Evolutionary conservation across 1,140 invertebrate genomes (phyloP), one percentile per base, ranked within the genome.

Genomic region (Pseudomyrmex pallidus): DNA sequence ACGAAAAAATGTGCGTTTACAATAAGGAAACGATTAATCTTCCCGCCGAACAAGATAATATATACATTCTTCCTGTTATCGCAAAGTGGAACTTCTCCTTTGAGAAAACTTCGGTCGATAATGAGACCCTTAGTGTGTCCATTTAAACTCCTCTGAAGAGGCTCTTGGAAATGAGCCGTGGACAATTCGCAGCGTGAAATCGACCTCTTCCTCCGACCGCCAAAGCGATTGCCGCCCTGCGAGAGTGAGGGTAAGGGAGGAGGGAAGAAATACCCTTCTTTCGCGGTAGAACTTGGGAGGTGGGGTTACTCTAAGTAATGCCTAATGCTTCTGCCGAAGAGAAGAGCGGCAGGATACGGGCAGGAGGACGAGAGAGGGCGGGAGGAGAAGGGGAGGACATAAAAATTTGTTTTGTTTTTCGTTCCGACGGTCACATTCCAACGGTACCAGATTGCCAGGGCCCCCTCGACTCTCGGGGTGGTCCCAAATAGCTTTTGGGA

Each of bases 141-240:
- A 35, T 46, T 48, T 59, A 66, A 70, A 85, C 70, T 72, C 84
- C 5, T 83, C 67, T 73, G 74, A 88, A 76, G 83, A 78, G 76
- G 82, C 63, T 83, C 84, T 85, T 68, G 15, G 74, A 87, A 92
- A 92, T 90, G 88, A 92, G 88, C 85, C 89, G 87, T 90, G 88
- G 86, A 90, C 90, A 90, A 92, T 92, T 92, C 91, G 90, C 91
- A 91, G 91, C 91, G 89, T 91, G 90, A 92, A 92, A 92, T 92
- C 90, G 78, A 87, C 86, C 89, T 89, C 90, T 91, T 90, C 85
- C 72, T 83, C 84, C 35, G 35, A 61, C 82, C 88, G 84, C 73
- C 84, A 86, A 88, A 89, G 87, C 84, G 50, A 44, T 62, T 52
- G 74, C 67, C 76, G 76, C 48, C 52, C 48, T 74, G 46, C 20